Evolutionary conservation across 1,140 invertebrate species (phyloP), one percentile per base, ranked within the genome.

Genomic region (Philotrypesis tridentata): DNA sequence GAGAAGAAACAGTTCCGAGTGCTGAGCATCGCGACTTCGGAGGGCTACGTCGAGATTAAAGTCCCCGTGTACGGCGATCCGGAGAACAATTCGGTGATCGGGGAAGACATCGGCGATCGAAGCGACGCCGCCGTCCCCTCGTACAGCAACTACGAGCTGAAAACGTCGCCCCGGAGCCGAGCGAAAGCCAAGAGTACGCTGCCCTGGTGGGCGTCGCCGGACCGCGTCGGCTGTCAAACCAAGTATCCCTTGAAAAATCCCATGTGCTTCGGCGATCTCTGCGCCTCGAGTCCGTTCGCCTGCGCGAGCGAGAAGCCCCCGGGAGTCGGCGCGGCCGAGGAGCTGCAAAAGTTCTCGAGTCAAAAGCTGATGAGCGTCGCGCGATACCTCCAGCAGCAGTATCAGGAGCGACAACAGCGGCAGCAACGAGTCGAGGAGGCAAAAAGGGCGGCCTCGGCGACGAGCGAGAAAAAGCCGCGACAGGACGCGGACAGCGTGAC

Each of bases 121-220:
- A n/a, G n/a, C n/a, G n/a, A n/a, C n/a, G n/a, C n/a, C n/a, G n/a
- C n/a, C n/a, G n/a, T n/a, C n/a, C n/a, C n/a, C n/a, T n/a, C n/a
- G n/a, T n/a, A n/a, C n/a, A n/a, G n/a, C n/a, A n/a, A n/a, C n/a
- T n/a, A n/a, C n/a, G n/a, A n/a, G n/a, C n/a, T 17, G 21, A 55
- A 55, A 55, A 21, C 48, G 7, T 17, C 48, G 6, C 48, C 17
- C n/a, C 48, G n/a, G n/a, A 21, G 17, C 21, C n/a, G 17, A 17
- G n/a, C 48, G 11, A 65, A 23, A 8, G 40, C 40, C 1, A 33
- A 12, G 0, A 27, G 31, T 8, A 6, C 9, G 12, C 17, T 67
- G 23, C 63, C 63, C n/a, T 77, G 33, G 75, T 77, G 75, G 75
- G 37, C 63, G 27, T 67, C 37, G 29, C 7, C 2, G 1, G 12